Evolutionary conservation across 2,888 invertebrate genomes (phyloP).

Genomic region (Laothoe populi): DNA sequence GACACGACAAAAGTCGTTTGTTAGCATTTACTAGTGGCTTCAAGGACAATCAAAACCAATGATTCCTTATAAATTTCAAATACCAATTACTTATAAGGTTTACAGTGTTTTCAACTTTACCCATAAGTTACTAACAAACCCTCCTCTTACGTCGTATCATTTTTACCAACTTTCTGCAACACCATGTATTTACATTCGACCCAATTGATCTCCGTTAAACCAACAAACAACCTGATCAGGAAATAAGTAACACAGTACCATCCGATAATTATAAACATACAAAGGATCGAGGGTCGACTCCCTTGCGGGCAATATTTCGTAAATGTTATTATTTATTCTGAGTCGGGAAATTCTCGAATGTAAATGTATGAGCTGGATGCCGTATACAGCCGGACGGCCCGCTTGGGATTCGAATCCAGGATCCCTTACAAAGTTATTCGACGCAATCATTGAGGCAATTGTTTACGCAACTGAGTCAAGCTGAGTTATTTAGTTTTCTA

Average conservation of each 20-base stretch:
- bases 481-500: not conserved
- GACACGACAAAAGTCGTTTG: no score
- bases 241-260: not conserved
- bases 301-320: slow-evolving; percentile 28
- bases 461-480: not conserved
- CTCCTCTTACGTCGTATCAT: no score
- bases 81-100: no score
- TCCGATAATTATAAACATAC: slow-evolving; percentile 13
- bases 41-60: no score
- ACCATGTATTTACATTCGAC: no score
- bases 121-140: no score
- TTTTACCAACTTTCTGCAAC: no score
- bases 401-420: slow-evolving; percentile 11
- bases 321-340: slow-evolving; percentile 21
- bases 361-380: slow-evolving; percentile 6
- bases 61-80: no score
- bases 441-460: slow-evolving; percentile 9
- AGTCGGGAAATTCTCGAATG: slow-evolving; percentile 5
- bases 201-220: not conserved
- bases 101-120: no score
- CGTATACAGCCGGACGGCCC: slow-evolving; percentile 1
- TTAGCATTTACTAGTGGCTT: no score
- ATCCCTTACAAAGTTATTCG: slow-evolving; percentile 13
- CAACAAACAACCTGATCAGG: not conserved
- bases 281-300: slow-evolving; percentile 14